phyloP scores from a whole-genome alignment of 1,140 invertebrate species.

The Drosophila insularis region DNA sequence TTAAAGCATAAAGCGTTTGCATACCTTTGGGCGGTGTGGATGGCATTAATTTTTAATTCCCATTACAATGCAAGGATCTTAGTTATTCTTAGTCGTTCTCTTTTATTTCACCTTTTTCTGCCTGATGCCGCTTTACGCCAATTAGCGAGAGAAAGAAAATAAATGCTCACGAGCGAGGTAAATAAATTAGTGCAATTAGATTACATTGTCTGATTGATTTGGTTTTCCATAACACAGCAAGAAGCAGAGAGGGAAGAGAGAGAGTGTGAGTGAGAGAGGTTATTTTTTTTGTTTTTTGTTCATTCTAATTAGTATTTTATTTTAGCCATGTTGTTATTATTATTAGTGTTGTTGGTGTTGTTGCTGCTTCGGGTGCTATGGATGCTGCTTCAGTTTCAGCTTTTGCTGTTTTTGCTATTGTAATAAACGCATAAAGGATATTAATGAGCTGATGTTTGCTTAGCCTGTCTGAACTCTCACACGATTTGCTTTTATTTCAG shows the following conservation, averaged over 20 bases:
- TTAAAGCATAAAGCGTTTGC: constrained; percentile 36
- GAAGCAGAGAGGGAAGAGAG: not conserved
- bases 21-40: constrained; percentile 22
- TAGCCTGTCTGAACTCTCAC: constrained; percentile 30
- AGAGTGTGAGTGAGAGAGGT: constrained; percentile 14
- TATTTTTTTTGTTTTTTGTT: constrained; percentile 32
- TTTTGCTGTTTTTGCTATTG: constrained; percentile 39
- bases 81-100: not conserved
- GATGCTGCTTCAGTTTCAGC: not conserved
- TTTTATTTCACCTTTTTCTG: not conserved
- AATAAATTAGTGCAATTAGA: constrained; percentile 73
- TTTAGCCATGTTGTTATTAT: constrained; percentile 10
- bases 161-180: constrained; percentile 35
- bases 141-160: constrained; percentile 43
- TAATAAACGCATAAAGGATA: constrained; percentile 81
- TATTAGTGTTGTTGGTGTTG: constrained; percentile 22
- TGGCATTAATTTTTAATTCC: constrained; percentile 57
- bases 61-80: constrained; percentile 23
- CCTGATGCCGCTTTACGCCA: constrained; percentile 21
- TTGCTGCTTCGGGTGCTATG: constrained; percentile 28
- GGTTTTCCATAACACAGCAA: constrained; percentile 17
- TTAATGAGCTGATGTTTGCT: constrained; percentile 77
- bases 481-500: constrained; percentile 76
- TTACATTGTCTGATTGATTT: constrained; percentile 73
- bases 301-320: constrained; percentile 23